Base-by-base conservation (phyloP, 2,888 invertebrate species). In the Lithosia quadra region DNA sequence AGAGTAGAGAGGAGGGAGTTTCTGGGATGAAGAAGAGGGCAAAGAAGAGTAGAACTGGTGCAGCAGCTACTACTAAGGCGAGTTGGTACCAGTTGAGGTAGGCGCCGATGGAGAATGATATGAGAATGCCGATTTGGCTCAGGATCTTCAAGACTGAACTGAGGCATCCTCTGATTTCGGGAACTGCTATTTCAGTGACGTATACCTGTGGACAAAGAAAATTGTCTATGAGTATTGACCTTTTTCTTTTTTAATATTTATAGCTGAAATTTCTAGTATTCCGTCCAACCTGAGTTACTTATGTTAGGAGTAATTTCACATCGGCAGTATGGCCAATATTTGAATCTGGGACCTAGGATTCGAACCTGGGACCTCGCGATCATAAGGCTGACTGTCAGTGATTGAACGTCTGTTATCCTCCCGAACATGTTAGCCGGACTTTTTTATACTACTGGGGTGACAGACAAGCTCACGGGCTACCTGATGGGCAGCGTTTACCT, bases 111-210 rank as follows among this genome's bases (percentile, higher is more conserved):
- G 97, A 96, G 92, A 97, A 98, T 28, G 97, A 97, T 73, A 97
- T 96, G 34, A 99, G 95, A 72, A 98, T 97, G 2, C 99, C 99
- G 61, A 98, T 96, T 86, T 98, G 98, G 57, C 97, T 97, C 65
- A 97, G 96, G 76, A 98, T 97, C 92, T 99, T 99, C 65, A 98
- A 95, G 71, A 98, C 96, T 28, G 98, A 97, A 82, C 98, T 98
- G 61, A 99, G 95, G 75, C 97, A 97, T 8, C 98, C 99, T 76
- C 99, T 95, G 83, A 98, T 97, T 73, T 97, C 97, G 34, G 98
- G 97, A 53, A 98, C 97, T 22, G 98, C 97, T 82, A 98, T 98
- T 93, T 99, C 99, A 79, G 98, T 98, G 82, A 99, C 97, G 94
- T 98, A 99, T 74, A 98, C 98, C 97, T 95, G 96, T 7, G 88